Evolutionary conservation across 2,888 invertebrate genomes (phyloP).

Genomic region (Trichacis sp.): DNA sequence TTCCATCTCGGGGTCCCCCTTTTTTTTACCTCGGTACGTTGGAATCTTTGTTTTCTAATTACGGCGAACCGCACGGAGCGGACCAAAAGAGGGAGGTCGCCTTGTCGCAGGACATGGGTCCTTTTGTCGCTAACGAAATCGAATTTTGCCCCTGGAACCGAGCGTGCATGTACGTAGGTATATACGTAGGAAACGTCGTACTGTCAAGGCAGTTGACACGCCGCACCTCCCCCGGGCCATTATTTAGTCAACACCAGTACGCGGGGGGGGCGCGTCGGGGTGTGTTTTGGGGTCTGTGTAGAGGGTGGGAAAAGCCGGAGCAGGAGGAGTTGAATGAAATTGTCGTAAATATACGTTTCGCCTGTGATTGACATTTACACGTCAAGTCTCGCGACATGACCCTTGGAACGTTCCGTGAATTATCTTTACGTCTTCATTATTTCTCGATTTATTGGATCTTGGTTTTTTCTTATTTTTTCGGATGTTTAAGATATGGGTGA

Average conservation of each 20-base stretch:
- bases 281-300: constrained; percentile 56
- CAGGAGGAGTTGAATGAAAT: constrained; percentile 48
- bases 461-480: background rate
- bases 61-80: background rate
- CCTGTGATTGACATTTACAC: constrained; percentile 69
- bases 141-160: constrained; percentile 46
- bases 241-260: constrained; percentile 66
- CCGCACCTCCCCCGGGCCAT: constrained; percentile 63
- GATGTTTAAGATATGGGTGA: no score
- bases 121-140: constrained; percentile 47
- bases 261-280: constrained; percentile 55
- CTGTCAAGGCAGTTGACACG: constrained; percentile 68
- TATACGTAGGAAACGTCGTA: constrained; percentile 53
- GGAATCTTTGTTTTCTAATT: background rate
- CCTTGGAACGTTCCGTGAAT: constrained; percentile 12
- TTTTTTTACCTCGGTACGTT: background rate
- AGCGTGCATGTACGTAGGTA: constrained; percentile 26
- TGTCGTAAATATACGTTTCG: constrained; percentile 67
- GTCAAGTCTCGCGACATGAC: constrained; percentile 42
- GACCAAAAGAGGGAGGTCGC: constrained; percentile 33
- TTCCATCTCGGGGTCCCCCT: no score
- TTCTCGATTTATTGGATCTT: background rate
- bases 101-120: constrained; percentile 43
- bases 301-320: constrained; percentile 41
- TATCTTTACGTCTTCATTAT: background rate